Evolutionary conservation across 1,140 invertebrate species (phyloP).

Genomic region (Agrilus planipennis): DNA sequence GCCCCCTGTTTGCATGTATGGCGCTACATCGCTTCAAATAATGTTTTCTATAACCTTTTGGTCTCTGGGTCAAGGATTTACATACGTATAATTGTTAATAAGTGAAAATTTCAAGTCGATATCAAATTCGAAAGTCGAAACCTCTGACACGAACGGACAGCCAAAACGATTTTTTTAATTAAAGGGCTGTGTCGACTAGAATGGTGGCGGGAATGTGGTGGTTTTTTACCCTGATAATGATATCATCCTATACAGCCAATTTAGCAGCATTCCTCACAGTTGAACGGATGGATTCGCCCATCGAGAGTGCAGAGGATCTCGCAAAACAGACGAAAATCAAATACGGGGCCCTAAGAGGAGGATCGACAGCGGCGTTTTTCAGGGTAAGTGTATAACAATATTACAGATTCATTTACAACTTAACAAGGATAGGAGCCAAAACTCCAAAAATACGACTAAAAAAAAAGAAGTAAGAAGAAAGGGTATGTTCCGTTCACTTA

Average conservation of each 20-base stretch:
- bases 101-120: too few relatives aligned
- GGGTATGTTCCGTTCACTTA: not conserved
- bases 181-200: slow-evolving; percentile 75
- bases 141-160: too few relatives aligned
- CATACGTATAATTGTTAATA: too few relatives aligned
- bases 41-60: too few relatives aligned
- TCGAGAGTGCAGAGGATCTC: slow-evolving; percentile 90
- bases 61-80: too few relatives aligned
- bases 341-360: slow-evolving; percentile 87
- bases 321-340: slow-evolving; percentile 95
- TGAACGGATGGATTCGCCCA: slow-evolving; percentile 90
- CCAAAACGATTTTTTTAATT: too few relatives aligned
- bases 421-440: not conserved
- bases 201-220: slow-evolving; percentile 92
- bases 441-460: not conserved
- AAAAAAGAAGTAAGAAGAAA: not conserved
- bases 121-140: too few relatives aligned
- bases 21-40: too few relatives aligned
- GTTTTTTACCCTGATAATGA: slow-evolving; percentile 97
- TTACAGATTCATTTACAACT: not conserved
- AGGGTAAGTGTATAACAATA: slow-evolving; percentile 46
- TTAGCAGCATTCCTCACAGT: slow-evolving; percentile 95
- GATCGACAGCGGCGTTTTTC: slow-evolving; percentile 87
- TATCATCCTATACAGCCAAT: slow-evolving; percentile 96
- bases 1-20: too few relatives aligned